These are phyloP conservation scores for Cryptus viduatorius DNA, from an alignment of 2,888 invertebrate genomes.

Conservation along the genomic window DNA sequence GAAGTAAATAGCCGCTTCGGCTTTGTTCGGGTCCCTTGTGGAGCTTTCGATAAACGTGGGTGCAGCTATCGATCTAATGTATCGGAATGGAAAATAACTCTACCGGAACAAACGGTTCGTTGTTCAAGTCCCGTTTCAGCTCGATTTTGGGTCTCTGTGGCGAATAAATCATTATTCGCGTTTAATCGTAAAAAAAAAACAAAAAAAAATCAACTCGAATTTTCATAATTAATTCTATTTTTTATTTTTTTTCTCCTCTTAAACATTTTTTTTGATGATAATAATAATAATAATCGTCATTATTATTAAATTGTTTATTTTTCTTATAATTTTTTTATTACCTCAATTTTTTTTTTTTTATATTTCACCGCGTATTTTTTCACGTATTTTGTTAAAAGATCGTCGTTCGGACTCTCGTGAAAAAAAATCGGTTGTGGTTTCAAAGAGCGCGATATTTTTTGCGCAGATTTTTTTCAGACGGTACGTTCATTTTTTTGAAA, in stretches of 20 bases:
- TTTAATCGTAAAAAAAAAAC: too few relatives aligned
- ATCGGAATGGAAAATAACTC: slow-evolving; percentile 2
- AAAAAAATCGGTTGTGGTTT: neutral
- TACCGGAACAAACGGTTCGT: neutral
- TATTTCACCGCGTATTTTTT: neutral
- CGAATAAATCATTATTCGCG: too few relatives aligned
- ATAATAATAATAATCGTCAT: too few relatives aligned
- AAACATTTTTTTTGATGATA: too few relatives aligned
- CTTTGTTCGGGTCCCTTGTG: slow-evolving; percentile 12
- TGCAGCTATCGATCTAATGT: slow-evolving; percentile 27
- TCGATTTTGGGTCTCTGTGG: neutral
- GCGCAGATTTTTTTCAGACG: neutral
- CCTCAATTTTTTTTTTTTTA: too few relatives aligned
- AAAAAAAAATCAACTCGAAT: too few relatives aligned
- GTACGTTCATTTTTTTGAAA: neutral
- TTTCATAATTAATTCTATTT: too few relatives aligned
- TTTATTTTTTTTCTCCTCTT: too few relatives aligned
- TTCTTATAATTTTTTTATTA: too few relatives aligned
- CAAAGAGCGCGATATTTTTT: neutral
- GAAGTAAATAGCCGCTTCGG: slow-evolving; percentile 28
- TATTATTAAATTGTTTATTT: too few relatives aligned
- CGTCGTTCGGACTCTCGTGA: neutral
- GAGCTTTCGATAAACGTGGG: slow-evolving; percentile 4
- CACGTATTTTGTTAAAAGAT: neutral
- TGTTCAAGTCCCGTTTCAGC: neutral